Percentiles rank a stretch among this genome's conserved stretches.
Conservation (phyloP, 2,113 vertebrate species). For the Trichechus manatus region DNA sequence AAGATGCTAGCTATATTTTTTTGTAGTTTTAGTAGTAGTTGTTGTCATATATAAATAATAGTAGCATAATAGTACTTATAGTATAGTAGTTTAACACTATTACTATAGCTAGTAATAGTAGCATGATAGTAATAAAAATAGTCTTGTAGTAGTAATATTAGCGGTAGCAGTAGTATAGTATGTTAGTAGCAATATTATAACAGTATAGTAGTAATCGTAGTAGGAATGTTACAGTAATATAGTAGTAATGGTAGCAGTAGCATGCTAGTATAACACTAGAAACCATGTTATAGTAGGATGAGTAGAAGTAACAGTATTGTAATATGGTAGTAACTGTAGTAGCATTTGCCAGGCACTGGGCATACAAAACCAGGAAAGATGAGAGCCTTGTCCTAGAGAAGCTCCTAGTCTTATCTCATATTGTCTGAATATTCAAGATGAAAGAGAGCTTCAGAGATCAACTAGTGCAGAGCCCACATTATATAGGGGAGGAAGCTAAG, state of each 20-base stretch:
- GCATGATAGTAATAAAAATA: background rate
- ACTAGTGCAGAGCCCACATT: background rate
- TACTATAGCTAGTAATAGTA: background rate
- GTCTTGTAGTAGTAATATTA: background rate
- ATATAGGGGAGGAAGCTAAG: background rate
- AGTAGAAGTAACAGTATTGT: background rate
- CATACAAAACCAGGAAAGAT: background rate
- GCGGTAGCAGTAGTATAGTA: background rate
- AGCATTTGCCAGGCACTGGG: background rate
- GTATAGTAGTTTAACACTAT: too few relatives aligned
- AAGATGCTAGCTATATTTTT: background rate
- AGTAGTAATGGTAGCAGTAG: too few relatives aligned
- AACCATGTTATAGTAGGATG: background rate
- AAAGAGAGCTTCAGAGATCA: background rate
- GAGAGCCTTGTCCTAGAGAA: background rate
- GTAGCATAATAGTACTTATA: too few relatives aligned
- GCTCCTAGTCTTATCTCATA: background rate
- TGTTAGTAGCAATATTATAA: background rate
- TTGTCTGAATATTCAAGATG: background rate
- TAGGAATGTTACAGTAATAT: background rate
- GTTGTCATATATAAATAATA: background rate
- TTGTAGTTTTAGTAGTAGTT: background rate
- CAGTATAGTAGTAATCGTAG: fast-evolving
- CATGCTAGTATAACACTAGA: background rate
- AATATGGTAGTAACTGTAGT: background rate